Percentiles rank a stretch among this genome's conserved stretches.
Evolutionary conservation across 1,140 invertebrate species (phyloP).

Genomic region (Drosophila guanche): DNA sequence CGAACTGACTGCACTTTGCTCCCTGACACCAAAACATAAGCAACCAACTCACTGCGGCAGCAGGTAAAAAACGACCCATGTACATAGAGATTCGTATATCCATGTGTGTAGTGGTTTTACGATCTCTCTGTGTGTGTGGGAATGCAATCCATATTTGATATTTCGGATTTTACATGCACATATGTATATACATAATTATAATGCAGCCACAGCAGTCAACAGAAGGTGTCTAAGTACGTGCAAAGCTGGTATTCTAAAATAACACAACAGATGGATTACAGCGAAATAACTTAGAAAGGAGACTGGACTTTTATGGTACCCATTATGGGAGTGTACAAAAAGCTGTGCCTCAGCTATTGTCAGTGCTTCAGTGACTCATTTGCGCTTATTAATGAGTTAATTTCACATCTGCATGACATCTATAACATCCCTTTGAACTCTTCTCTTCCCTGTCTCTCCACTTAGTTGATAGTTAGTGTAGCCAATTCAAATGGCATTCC

Average conservation of each 20-base stretch:
- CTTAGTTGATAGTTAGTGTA: too few species aligned
- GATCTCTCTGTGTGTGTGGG: neutral
- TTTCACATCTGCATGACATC: too few species aligned
- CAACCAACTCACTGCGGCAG: conserved; percentile 28
- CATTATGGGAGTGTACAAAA: too few species aligned
- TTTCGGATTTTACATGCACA: conserved; percentile 54
- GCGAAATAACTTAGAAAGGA: neutral
- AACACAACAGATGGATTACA: neutral
- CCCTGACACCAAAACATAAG: conserved; percentile 77
- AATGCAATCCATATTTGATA: conserved; percentile 49
- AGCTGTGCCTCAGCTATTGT: too few species aligned
- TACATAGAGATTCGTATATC: neutral
- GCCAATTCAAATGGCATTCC: neutral
- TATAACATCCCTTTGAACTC: too few species aligned
- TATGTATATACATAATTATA: conserved; percentile 58
- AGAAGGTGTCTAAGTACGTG: conserved; percentile 43
- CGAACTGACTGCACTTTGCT: conserved; percentile 54
- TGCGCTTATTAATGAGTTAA: too few species aligned
- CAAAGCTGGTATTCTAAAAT: neutral
- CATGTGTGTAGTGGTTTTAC: neutral
- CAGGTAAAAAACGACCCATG: conserved; percentile 33
- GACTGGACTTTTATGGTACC: neutral
- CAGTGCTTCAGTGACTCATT: too few species aligned
- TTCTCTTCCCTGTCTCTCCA: too few species aligned
- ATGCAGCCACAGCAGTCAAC: conserved; percentile 16